A percentile compares a stretch with the other conserved stretches of the same genome.
Conservation (phyloP, 2,888 invertebrate species). For the Chrysomela aeneicollis region DNA sequence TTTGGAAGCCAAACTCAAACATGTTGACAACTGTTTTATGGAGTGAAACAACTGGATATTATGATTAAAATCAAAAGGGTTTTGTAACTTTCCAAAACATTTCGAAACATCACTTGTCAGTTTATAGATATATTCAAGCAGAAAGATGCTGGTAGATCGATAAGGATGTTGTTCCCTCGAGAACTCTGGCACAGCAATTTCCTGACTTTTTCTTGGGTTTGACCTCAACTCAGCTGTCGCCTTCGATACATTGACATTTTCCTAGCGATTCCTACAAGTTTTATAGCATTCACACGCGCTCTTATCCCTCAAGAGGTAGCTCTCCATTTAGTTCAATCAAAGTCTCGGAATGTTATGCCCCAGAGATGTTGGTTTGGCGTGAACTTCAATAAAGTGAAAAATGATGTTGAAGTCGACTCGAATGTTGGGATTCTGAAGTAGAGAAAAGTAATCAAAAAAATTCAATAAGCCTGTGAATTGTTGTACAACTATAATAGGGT, state of each 20-base stretch:
- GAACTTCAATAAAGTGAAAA: slow-evolving; percentile 56
- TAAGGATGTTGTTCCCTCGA: slow-evolving; percentile 30
- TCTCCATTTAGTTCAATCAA: slow-evolving; percentile 61
- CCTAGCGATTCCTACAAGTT: slow-evolving; percentile 32
- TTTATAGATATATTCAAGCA: slow-evolving; percentile 30
- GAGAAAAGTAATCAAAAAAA: slow-evolving; percentile 18
- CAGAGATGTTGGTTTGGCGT: slow-evolving; percentile 58
- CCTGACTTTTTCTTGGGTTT: slow-evolving; percentile 47
- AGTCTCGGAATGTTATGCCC: slow-evolving; percentile 57
- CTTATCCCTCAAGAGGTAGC: slow-evolving; percentile 53
- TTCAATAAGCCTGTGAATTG: no score
- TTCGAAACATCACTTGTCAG: slow-evolving; percentile 31
- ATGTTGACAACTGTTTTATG: no score
- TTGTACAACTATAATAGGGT: no score
- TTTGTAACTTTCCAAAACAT: slow-evolving; percentile 11
- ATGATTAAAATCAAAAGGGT: no score
- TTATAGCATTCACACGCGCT: slow-evolving; percentile 39
- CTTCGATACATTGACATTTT: slow-evolving; percentile 52
- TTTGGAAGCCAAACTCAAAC: no score
- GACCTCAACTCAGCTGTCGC: slow-evolving; percentile 55
- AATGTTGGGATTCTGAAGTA: slow-evolving; percentile 28
- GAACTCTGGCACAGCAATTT: slow-evolving; percentile 45
- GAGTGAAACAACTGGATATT: no score
- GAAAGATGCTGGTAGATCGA: slow-evolving; percentile 22
- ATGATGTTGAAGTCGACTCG: slow-evolving; percentile 55